These are phyloP conservation scores for Epistrophella euchroma DNA, from an alignment of 2,888 invertebrate genomes.

Conservation along the genomic window DNA sequence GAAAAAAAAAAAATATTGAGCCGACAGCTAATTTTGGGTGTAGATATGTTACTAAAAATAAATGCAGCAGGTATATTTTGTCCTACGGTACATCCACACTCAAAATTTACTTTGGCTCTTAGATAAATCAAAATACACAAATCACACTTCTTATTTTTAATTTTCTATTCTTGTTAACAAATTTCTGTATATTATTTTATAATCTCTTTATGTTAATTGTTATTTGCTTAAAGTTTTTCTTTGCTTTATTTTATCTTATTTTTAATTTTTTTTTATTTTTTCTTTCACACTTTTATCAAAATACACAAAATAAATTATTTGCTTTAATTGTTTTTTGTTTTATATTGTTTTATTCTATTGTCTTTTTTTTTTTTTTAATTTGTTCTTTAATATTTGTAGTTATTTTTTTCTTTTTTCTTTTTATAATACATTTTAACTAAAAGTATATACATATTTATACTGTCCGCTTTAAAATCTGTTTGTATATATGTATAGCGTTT, in stretches of 20 bases:
- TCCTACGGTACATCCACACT: no score
- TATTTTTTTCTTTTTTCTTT: no score
- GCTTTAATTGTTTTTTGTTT: background rate
- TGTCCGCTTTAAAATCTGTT: no score
- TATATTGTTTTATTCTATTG: background rate
- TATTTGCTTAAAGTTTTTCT: background rate
- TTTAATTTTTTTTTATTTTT: conserved; percentile 4
- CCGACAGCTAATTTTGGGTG: no score
- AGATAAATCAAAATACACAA: background rate
- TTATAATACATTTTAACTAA: no score
- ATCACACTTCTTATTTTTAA: background rate
- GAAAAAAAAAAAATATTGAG: conserved; percentile 6
- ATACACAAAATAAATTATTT: conserved; percentile 10
- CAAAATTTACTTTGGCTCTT: no score
- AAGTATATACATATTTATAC: no score
- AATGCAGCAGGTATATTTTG: no score
- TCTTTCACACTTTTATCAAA: background rate
- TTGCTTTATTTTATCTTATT: conserved; percentile 10
- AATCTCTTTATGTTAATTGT: conserved; percentile 21
- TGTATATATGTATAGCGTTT: no score
- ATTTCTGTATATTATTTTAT: conserved; percentile 23
- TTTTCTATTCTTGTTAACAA: conserved; percentile 4
- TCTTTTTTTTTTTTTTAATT: background rate
- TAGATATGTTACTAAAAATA: no score
- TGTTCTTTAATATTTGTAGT: background rate